Evolutionary conservation across 1,140 invertebrate genomes (phyloP), one percentile per base, ranked within the genome.

Genomic region (Lineus longissimus): DNA sequence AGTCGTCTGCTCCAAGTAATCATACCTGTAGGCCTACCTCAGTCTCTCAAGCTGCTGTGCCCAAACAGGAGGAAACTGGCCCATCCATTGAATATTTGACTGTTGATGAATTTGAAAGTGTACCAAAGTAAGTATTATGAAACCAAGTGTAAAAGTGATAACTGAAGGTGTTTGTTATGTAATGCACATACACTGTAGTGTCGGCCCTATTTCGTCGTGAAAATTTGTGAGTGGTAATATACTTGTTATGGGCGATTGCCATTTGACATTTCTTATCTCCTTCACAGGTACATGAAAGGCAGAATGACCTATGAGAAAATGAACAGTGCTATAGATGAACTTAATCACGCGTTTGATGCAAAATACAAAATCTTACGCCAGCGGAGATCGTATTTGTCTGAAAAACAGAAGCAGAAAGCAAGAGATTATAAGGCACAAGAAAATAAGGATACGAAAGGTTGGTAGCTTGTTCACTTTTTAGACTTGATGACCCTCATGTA

Each of bases 231-330:
- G n/a, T n/a, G n/a, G n/a, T n/a, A n/a, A n/a, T n/a, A n/a, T n/a
- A n/a, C n/a, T n/a, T n/a, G n/a, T n/a, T n/a, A n/a, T n/a, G n/a
- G n/a, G n/a, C n/a, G n/a, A n/a, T n/a, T n/a, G n/a, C n/a, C n/a
- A n/a, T n/a, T n/a, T n/a, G n/a, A n/a, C n/a, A n/a, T n/a, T n/a
- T n/a, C n/a, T n/a, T 54, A 19, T 31, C 57, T 17, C 41, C 43
- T 25, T 67, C 65, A 1, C 55, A 80, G 76, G 51, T 80, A 80
- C 57, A 76, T 78, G 72, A 78, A 76, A 60, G 76, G 78, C 15
- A 65, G 78, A 17, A 54, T 78, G 33, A 70, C 65, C 1, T 77
- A 76, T 58, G 69, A 73, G 19, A 67, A 74, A 40, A 62, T 77
- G 2, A 80, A 80, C 60, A 63, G 59, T 23, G 55, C 70, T 13